phyloP scores from a whole-genome alignment of 1,140 invertebrate genomes.

The Drosophila parabipectinata region DNA sequence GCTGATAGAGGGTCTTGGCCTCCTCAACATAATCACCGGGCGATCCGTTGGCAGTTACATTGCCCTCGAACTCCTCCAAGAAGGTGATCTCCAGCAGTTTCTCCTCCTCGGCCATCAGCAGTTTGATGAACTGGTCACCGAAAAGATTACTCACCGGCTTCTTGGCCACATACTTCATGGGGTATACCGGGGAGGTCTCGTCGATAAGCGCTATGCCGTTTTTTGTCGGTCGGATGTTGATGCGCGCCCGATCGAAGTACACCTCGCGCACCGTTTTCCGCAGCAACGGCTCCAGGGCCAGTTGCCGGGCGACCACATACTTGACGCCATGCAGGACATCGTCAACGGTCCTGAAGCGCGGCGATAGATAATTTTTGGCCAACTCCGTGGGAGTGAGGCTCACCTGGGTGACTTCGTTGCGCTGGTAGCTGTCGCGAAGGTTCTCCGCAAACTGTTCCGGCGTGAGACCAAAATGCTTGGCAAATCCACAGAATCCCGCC shows the following conservation, averaged over 20 bases:
- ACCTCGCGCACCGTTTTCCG: slow-evolving; percentile 93
- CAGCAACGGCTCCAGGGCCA: slow-evolving; percentile 96
- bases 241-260: slow-evolving; percentile 95
- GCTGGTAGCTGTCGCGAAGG: slow-evolving; percentile 96
- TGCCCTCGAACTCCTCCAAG: slow-evolving; percentile 91
- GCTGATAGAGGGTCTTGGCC: slow-evolving; percentile 94
- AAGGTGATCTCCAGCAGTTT: slow-evolving; percentile 91
- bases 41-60: slow-evolving; percentile 86
- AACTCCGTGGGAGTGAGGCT: slow-evolving; percentile 91
- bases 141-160: slow-evolving; percentile 96
- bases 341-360: slow-evolving; percentile 85
- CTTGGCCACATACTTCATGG: slow-evolving; percentile 96
- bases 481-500: slow-evolving; percentile 92
- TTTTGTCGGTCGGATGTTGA: slow-evolving; percentile 94
- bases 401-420: slow-evolving; percentile 98
- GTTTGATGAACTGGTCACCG: slow-evolving; percentile 95
- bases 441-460: slow-evolving; percentile 99
- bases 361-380: slow-evolving; percentile 90
- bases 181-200: slow-evolving; percentile 94
- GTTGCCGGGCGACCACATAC: slow-evolving; percentile 97
- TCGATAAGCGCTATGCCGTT: slow-evolving; percentile 96
- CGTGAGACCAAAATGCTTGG: slow-evolving; percentile 96
- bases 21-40: slow-evolving; percentile 91
- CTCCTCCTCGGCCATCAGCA: slow-evolving; percentile 94
- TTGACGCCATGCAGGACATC: slow-evolving; percentile 94